phyloP scores from a whole-genome alignment of 2,113 vertebrate genomes.

The Scophthalmus maximus region DNA sequence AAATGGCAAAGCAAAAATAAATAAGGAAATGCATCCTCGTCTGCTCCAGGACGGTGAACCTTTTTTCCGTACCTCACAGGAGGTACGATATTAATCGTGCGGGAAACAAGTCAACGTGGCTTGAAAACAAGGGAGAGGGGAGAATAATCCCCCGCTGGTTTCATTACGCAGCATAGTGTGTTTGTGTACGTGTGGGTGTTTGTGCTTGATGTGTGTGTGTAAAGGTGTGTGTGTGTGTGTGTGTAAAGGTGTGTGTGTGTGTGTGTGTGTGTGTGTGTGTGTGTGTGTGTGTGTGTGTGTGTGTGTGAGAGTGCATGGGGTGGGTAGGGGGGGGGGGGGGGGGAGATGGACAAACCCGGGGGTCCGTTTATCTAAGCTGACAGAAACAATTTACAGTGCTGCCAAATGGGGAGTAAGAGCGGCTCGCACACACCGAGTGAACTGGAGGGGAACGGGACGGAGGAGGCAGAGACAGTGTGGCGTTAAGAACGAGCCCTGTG shows the following conservation, averaged over 20 bases:
- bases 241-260: conserved; percentile 16
- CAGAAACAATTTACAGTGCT: conserved; percentile 81
- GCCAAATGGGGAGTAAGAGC: conserved; percentile 69
- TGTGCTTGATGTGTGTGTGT: conserved; percentile 15
- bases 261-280: conserved; percentile 24
- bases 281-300: conserved; percentile 26
- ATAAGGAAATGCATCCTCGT: conserved; percentile 48
- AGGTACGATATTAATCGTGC: conserved; percentile 58
- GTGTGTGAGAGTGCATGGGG: no score
- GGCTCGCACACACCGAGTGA: conserved; percentile 57
- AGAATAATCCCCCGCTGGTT: conserved; percentile 22
- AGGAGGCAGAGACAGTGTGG: conserved; percentile 48
- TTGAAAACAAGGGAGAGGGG: conserved; percentile 46
- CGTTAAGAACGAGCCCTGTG: conserved; percentile 22
- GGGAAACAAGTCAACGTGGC: conserved; percentile 56
- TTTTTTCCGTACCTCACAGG: conserved; percentile 46
- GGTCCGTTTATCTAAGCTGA: conserved; percentile 80
- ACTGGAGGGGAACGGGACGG: conserved; percentile 63
- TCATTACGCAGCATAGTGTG: conserved; percentile 57
- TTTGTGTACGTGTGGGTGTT: conserved; percentile 10
- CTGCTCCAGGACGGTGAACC: conserved; percentile 45
- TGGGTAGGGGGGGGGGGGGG: no score
- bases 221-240: conserved; percentile 14
- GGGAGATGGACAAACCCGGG: conserved; percentile 71
- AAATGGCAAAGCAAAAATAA: conserved; percentile 45